Evolutionary conservation across 2,113 vertebrate species (phyloP).

Genomic region (Polypterus senegalus): DNA sequence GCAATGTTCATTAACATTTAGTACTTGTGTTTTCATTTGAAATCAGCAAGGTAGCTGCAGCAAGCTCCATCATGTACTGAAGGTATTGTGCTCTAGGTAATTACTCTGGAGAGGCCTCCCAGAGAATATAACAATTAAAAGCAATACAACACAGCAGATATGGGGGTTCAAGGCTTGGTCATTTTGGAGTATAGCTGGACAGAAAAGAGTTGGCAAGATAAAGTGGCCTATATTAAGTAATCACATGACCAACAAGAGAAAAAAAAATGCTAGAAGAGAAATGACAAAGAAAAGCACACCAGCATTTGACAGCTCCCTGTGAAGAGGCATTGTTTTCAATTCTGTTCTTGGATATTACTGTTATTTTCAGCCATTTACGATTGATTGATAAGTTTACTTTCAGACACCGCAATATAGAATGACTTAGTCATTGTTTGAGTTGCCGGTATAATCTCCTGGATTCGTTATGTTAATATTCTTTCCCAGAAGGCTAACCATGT

Average conservation of each 20-base stretch:
- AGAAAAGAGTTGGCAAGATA: too few species aligned
- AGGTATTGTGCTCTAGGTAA: slow-evolving; percentile 9
- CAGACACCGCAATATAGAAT: slow-evolving; percentile 15
- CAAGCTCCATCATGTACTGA: slow-evolving; percentile 10
- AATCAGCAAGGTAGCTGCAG: slow-evolving; percentile 15
- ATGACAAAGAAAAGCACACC: too few species aligned
- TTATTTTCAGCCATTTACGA: slow-evolving; percentile 15
- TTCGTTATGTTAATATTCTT: slow-evolving; percentile 33
- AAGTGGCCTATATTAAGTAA: too few species aligned
- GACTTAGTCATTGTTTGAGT: slow-evolving; percentile 35
- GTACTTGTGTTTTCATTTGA: slow-evolving; percentile 8
- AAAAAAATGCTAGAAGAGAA: too few species aligned
- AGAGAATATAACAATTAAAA: too few species aligned
- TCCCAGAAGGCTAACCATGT: slow-evolving; percentile 39
- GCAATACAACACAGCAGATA: too few species aligned
- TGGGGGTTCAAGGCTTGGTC: too few species aligned
- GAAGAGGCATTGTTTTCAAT: slow-evolving; percentile 5
- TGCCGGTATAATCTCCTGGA: slow-evolving; percentile 34
- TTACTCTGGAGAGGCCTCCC: slow-evolving; percentile 2
- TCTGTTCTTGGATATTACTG: slow-evolving; percentile 4
- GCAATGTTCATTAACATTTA: slow-evolving; percentile 7
- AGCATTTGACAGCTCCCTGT: too few species aligned
- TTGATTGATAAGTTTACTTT: slow-evolving; percentile 30
- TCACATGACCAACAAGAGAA: too few species aligned
- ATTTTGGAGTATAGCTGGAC: too few species aligned